Evolutionary conservation across 2,113 vertebrate species (phyloP).

Genomic region (Xyliphius kryptos): DNA sequence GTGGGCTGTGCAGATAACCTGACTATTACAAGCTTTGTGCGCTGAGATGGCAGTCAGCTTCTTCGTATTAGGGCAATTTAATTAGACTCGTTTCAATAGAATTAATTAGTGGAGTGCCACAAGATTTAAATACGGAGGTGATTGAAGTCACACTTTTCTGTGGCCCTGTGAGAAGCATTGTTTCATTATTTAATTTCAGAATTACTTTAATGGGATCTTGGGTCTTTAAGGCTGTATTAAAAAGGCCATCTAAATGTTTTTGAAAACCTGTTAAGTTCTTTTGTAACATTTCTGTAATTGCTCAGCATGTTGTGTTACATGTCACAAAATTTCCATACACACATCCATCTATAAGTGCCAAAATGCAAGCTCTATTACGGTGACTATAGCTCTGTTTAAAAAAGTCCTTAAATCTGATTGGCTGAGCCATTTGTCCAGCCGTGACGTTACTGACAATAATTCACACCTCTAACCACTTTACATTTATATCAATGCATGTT

Average conservation of each 20-base stretch:
- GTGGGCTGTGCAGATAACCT: conserved; percentile 50
- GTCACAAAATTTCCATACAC: neutral
- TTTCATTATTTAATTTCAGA: conserved; percentile 55
- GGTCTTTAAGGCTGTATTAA: conserved; percentile 30
- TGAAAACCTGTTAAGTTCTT: conserved; percentile 42
- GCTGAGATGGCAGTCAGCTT: conserved; percentile 48
- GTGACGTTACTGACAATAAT: no score
- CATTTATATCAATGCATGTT: no score
- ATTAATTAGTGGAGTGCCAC: conserved; percentile 58
- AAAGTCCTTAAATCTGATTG: no score
- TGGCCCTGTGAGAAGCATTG: conserved; percentile 49
- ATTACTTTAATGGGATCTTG: conserved; percentile 51
- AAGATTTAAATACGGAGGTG: conserved; percentile 52
- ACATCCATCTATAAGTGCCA: no score
- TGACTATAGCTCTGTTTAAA: no score
- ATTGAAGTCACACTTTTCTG: conserved; percentile 51
- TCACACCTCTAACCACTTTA: no score
- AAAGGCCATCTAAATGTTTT: conserved; percentile 25
- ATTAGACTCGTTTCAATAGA: conserved; percentile 61
- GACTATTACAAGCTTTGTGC: conserved; percentile 47
- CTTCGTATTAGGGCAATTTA: conserved; percentile 60
- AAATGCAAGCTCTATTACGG: no score
- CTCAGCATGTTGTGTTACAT: conserved; percentile 28
- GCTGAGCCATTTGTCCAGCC: no score
- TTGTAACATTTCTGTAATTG: conserved; percentile 36